phyloP scores from a whole-genome alignment of 23 tunicate species.

The Trididemnum clinides region DNA sequence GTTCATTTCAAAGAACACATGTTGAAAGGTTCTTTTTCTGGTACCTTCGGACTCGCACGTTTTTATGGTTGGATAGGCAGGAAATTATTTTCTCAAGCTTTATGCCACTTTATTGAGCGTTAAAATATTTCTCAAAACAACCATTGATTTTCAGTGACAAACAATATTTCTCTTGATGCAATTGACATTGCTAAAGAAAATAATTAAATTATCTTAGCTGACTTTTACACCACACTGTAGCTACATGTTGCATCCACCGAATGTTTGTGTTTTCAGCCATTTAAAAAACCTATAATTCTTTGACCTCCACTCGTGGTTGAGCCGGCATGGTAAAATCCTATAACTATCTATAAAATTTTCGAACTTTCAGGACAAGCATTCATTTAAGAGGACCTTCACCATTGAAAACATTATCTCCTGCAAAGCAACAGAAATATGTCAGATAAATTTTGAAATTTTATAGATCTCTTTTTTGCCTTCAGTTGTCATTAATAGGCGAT shows the following conservation, averaged over 20 bases:
- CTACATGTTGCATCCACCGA: neutral
- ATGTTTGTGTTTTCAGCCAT: neutral
- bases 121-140: neutral
- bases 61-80: neutral
- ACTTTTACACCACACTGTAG: neutral
- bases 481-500: too few relatives aligned
- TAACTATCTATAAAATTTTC: too few relatives aligned
- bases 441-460: too few relatives aligned
- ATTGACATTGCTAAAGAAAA: neutral
- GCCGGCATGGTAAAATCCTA: too few relatives aligned
- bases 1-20: neutral
- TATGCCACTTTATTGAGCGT: neutral
- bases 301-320: too few relatives aligned
- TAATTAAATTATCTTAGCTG: neutral
- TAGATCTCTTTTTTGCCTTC: too few relatives aligned
- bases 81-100: neutral
- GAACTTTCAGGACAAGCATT: too few relatives aligned
- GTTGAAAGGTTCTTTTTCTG: neutral
- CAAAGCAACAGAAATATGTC: too few relatives aligned
- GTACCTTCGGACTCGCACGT: neutral
- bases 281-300: too few relatives aligned
- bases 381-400: too few relatives aligned
- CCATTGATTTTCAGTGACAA: neutral
- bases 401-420: too few relatives aligned
- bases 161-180: neutral